Conservation (phyloP, 2,797 vertebrate genomes). For the Hemitrygon akajei region DNA sequence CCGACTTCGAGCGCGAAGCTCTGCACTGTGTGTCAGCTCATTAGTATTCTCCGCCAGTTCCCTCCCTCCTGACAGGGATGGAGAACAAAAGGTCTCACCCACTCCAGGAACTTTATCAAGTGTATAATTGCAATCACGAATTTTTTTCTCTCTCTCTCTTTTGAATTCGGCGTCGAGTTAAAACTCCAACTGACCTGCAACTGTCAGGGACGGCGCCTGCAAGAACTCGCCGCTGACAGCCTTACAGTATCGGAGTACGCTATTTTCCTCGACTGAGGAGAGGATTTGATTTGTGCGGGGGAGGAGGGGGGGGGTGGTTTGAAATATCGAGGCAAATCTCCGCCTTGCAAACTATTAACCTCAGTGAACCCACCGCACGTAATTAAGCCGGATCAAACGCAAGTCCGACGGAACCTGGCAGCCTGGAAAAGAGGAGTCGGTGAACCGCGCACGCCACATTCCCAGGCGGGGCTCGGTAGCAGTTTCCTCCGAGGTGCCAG, state of each 20-base stretch:
- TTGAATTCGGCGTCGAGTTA: neutral
- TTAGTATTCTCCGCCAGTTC: neutral
- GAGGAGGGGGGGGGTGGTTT: fast-evolving
- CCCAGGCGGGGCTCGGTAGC: neutral
- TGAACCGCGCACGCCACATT: too few species aligned
- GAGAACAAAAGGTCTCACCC: conserved; percentile 20
- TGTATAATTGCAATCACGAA: neutral
- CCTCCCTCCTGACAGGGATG: neutral
- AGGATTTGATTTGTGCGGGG: conserved; percentile 40
- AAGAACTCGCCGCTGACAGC: neutral
- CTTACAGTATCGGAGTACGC: neutral
- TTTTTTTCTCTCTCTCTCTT: too few species aligned
- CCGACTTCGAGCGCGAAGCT: too few species aligned
- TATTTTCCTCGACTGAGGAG: neutral
- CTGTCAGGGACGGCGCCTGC: neutral
- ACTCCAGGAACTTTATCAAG: conserved; percentile 23
- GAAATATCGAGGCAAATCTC: conserved; percentile 49
- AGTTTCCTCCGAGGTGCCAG: too few species aligned
- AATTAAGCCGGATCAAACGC: conserved; percentile 53
- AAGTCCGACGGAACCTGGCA: conserved; percentile 47
- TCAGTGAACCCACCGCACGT: conserved; percentile 45
- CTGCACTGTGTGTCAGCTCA: neutral
- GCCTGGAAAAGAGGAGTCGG: conserved; percentile 6
- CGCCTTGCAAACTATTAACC: conserved; percentile 49
- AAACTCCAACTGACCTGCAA: conserved; percentile 7